A percentile compares a stretch with the other conserved stretches of the same genome.
Conservation (phyloP, 2,113 vertebrate species). For the Pycnonotus jocosus region DNA sequence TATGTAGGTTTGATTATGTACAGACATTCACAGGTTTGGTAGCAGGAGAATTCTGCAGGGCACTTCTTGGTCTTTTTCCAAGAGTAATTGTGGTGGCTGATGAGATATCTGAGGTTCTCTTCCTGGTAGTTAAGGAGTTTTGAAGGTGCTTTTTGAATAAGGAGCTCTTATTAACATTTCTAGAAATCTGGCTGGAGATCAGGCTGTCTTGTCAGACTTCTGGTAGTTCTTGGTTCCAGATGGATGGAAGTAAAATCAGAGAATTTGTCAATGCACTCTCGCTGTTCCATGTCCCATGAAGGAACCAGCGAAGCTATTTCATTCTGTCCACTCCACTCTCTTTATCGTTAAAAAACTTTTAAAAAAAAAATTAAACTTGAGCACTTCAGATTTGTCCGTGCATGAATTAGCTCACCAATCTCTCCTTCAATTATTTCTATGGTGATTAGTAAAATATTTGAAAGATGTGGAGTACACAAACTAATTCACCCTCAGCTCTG, state of each 20-base stretch:
- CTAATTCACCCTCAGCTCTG: background rate
- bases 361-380: background rate
- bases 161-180: conserved; percentile 67
- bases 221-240: conserved; percentile 68
- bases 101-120: conserved; percentile 45
- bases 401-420: background rate
- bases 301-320: conserved; percentile 14
- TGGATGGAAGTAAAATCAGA: conserved; percentile 66
- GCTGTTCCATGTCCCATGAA: conserved; percentile 35
- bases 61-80: conserved; percentile 57
- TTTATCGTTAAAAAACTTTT: background rate
- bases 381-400: background rate
- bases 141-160: conserved; percentile 58
- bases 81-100: conserved; percentile 53
- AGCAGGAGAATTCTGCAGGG: conserved; percentile 54
- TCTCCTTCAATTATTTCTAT: background rate
- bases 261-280: conserved; percentile 53
- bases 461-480: background rate
- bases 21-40: background rate
- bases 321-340: background rate
- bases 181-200: conserved; percentile 70
- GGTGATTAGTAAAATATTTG: background rate
- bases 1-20: background rate
- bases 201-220: conserved; percentile 73
- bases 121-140: conserved; percentile 27